These are phyloP conservation scores for Eumerus sabulonum DNA, from an alignment of 2,888 invertebrate genomes.

Conservation along the genomic window DNA sequence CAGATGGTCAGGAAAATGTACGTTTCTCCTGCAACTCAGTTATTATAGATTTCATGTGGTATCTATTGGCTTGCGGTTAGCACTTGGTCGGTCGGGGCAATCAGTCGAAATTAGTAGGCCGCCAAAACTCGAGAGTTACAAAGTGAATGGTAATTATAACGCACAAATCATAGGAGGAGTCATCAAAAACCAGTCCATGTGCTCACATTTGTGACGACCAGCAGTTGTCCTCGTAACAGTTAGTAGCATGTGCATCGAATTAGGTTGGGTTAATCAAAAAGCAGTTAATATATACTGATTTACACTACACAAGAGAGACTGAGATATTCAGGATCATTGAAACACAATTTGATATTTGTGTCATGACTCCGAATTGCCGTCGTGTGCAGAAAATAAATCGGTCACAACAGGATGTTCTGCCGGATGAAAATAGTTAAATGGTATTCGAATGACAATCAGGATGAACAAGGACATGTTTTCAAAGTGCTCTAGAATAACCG, in stretches of 20 bases:
- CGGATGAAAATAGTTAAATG: background rate
- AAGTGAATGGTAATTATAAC: constrained; percentile 24
- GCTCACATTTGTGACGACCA: too few relatives aligned
- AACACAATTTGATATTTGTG: constrained; percentile 4
- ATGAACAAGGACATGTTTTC: background rate
- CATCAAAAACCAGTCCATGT: background rate
- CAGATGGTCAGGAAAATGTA: constrained; percentile 47
- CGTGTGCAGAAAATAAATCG: background rate
- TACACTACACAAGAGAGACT: background rate
- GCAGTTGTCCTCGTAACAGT: background rate
- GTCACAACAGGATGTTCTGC: background rate
- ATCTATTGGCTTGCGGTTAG: constrained; percentile 31
- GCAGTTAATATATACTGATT: constrained; percentile 22
- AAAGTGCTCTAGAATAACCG: constrained; percentile 2
- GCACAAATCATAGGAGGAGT: constrained; percentile 1
- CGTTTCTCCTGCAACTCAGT: constrained; percentile 51
- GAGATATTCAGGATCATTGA: constrained; percentile 5
- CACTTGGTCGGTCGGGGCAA: constrained; percentile 33
- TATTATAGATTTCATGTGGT: constrained; percentile 38
- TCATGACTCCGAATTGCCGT: constrained; percentile 1
- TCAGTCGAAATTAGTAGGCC: constrained; percentile 44
- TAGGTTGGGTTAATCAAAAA: constrained; percentile 27
- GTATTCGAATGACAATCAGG: too few relatives aligned
- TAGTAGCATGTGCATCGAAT: constrained; percentile 22
- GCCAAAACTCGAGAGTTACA: constrained; percentile 29